phyloP scores from a whole-genome alignment of 2,113 vertebrate genomes.

The Hippocampus mohnikei region DNA sequence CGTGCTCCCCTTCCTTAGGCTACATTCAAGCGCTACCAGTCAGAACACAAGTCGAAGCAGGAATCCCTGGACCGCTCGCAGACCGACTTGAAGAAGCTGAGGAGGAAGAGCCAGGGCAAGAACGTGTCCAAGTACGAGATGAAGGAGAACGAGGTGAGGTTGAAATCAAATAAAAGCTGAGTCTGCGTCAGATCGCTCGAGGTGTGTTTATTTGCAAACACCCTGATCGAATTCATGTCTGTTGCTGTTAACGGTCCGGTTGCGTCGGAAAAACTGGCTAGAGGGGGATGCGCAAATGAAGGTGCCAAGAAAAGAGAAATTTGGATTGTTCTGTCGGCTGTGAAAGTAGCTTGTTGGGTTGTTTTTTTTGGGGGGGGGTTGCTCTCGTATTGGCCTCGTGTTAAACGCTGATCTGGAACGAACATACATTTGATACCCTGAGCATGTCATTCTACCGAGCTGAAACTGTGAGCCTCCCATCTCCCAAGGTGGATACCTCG shows the following conservation, averaged over 20 bases:
- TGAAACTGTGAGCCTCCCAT: slow-evolving; percentile 16
- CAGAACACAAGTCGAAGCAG: slow-evolving; percentile 85
- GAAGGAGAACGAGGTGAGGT: slow-evolving; percentile 88
- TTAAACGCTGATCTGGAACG: slow-evolving; percentile 22
- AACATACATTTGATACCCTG: slow-evolving; percentile 9
- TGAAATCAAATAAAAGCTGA: neutral
- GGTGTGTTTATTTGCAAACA: neutral
- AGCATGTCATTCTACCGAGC: slow-evolving; percentile 7
- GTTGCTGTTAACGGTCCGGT: slow-evolving; percentile 3
- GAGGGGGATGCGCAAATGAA: slow-evolving; percentile 28
- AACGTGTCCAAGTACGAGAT: slow-evolving; percentile 84
- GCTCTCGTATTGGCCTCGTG: neutral
- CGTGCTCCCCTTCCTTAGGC: slow-evolving; percentile 70
- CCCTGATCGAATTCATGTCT: neutral
- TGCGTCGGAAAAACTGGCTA: neutral
- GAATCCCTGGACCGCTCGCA: slow-evolving; percentile 92
- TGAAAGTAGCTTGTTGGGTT: neutral
- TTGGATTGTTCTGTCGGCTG: neutral
- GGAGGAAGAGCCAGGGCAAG: slow-evolving; percentile 91
- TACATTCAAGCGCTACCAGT: slow-evolving; percentile 92
- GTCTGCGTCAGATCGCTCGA: neutral
- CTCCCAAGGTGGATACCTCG: slow-evolving; percentile 6
- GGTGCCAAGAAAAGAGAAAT: neutral
- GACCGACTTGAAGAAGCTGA: slow-evolving; percentile 90
- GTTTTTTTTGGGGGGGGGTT: neutral